Conservation (phyloP, 2,797 vertebrate species). For the Gymnoscopelus microlampas region DNA sequence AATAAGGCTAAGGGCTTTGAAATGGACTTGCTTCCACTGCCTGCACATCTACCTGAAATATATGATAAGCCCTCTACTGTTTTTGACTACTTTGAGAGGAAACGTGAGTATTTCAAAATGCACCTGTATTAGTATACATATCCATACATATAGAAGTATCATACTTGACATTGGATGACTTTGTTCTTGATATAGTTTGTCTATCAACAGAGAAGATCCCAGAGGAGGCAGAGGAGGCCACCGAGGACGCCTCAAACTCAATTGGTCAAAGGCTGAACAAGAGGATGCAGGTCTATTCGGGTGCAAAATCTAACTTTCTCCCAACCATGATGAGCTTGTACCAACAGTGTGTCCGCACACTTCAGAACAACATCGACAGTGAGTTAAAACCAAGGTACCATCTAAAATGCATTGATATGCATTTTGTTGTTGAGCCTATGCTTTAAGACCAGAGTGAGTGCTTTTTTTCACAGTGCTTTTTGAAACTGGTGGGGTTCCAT, state of each 20-base stretch:
- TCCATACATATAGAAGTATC: not conserved
- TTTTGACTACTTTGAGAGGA: constrained; percentile 74
- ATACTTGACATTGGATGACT: not conserved
- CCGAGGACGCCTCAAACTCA: constrained; percentile 75
- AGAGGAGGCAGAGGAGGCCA: constrained; percentile 52
- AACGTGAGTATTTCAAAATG: constrained; percentile 71
- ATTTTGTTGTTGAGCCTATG: constrained; percentile 2
- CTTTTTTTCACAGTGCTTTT: constrained; percentile 82
- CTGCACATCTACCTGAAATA: constrained; percentile 75
- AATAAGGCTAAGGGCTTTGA: constrained; percentile 71
- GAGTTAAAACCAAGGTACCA: constrained; percentile 60
- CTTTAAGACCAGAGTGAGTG: constrained; percentile 29
- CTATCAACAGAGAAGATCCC: constrained; percentile 58
- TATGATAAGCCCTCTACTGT: constrained; percentile 69
- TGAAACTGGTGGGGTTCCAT: constrained; percentile 90
- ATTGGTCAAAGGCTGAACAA: constrained; percentile 86
- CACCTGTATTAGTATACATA: not conserved
- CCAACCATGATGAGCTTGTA: constrained; percentile 88
- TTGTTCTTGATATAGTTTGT: not conserved
- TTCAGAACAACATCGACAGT: constrained; percentile 93
- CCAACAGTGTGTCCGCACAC: constrained; percentile 89
- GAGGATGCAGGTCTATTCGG: constrained; percentile 93
- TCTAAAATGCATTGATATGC: not conserved
- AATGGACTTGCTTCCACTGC: constrained; percentile 85
- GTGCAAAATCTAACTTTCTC: constrained; percentile 83